These are phyloP conservation scores for Aurelia coerulea DNA, from an alignment of 30 jellyfish, hydroid and myxozoan genomes.

Conservation along the genomic window DNA sequence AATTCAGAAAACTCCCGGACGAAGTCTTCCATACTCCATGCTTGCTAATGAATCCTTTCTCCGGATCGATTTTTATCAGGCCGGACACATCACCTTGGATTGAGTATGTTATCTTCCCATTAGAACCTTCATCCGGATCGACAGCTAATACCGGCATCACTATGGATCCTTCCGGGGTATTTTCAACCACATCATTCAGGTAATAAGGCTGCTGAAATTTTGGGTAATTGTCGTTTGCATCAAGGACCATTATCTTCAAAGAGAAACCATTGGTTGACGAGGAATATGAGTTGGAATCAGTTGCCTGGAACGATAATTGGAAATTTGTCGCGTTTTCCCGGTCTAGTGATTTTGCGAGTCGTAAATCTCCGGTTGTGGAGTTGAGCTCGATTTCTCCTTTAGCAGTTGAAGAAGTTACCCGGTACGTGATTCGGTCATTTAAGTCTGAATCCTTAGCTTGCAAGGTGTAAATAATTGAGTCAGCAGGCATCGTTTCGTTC, in stretches of 20 bases:
- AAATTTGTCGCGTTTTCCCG: constrained; percentile 47
- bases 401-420: constrained; percentile 7
- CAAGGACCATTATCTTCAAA: constrained; percentile 34
- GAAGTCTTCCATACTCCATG: constrained; percentile 47
- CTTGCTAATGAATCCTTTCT: constrained; percentile 49
- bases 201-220: constrained; percentile 41
- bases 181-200: constrained; percentile 64
- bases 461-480: constrained; percentile 39
- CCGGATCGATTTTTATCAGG: constrained; percentile 46
- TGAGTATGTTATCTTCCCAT: constrained; percentile 50
- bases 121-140: constrained; percentile 61
- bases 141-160: constrained; percentile 53
- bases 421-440: constrained; percentile 46
- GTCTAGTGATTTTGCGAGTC: constrained; percentile 16
- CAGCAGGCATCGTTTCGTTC: constrained; percentile 37
- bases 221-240: constrained; percentile 75
- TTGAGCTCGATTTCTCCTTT: constrained; percentile 19
- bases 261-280: constrained; percentile 45
- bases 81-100: constrained; percentile 27
- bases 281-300: constrained; percentile 44
- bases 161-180: constrained; percentile 69
- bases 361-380: constrained; percentile 39
- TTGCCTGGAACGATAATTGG: constrained; percentile 40
- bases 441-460: constrained; percentile 56
- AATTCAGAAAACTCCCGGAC: constrained; percentile 40